These are phyloP conservation scores for Chrysemys picta DNA, from an alignment of 2,113 vertebrate genomes.

Conservation along the genomic window DNA sequence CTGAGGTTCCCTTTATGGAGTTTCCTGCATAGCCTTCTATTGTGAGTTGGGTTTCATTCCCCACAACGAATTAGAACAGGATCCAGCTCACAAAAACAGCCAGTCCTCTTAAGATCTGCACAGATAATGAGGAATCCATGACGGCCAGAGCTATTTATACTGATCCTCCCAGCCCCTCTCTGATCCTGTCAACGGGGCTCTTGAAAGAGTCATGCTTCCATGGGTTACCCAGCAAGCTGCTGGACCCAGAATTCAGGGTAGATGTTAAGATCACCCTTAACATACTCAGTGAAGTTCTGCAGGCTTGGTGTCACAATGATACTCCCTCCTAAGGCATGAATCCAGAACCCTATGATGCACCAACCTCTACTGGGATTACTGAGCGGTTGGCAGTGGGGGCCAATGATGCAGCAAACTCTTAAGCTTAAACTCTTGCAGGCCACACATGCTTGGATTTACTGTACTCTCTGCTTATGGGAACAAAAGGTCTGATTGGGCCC, in stretches of 20 bases:
- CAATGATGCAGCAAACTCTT: rapidly evolving
- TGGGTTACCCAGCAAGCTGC: background rate
- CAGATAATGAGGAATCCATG: background rate
- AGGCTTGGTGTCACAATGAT: background rate
- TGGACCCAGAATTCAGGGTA: background rate
- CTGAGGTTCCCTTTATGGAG: background rate
- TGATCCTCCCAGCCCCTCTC: background rate
- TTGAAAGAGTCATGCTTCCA: background rate
- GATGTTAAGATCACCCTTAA: background rate
- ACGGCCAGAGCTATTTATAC: background rate
- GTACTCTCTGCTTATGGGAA: background rate
- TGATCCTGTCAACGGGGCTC: background rate
- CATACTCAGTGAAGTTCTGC: background rate
- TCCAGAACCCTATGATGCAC: background rate
- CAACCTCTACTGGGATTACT: background rate
- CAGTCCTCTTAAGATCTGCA: background rate
- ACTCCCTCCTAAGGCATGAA: background rate
- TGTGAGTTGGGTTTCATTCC: background rate
- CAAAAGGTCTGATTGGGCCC: background rate
- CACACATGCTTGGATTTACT: background rate
- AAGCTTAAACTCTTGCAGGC: background rate
- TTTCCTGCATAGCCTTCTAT: background rate
- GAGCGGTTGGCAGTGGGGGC: background rate
- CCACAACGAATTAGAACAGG: background rate
- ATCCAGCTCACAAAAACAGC: background rate